These are phyloP conservation scores for Xestia ashworthii DNA, from an alignment of 2,888 invertebrate species.

Conservation along the genomic window DNA sequence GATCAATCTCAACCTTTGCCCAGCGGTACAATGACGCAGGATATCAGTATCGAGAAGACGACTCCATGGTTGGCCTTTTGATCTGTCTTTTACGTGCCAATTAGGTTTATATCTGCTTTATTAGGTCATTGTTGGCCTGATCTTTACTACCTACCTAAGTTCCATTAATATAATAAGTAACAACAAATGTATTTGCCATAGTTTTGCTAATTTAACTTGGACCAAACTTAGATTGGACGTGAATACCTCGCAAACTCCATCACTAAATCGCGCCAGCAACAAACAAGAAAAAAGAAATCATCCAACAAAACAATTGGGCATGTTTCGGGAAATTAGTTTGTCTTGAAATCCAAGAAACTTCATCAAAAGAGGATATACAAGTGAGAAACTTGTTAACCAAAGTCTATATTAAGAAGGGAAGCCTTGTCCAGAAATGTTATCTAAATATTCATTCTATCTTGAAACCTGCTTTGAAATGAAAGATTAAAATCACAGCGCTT, in stretches of 20 bases:
- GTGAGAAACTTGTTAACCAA: constrained; percentile 40
- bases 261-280: constrained; percentile 32
- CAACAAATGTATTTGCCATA: background rate
- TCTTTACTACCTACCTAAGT: background rate
- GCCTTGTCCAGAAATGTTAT: background rate
- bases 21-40: too few species aligned
- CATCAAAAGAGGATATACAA: constrained; percentile 48
- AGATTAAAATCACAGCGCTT: constrained; percentile 12
- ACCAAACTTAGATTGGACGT: constrained; percentile 24
- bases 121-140: background rate
- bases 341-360: constrained; percentile 41
- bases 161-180: background rate
- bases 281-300: constrained; percentile 51
- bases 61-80: background rate
- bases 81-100: background rate
- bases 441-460: background rate
- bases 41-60: background rate
- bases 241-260: constrained; percentile 24
- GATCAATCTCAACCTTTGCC: too few species aligned
- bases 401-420: constrained; percentile 33
- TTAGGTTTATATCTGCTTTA: background rate
- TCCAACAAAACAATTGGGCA: constrained; percentile 34
- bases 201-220: constrained; percentile 14
- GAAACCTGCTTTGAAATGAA: constrained; percentile 11
- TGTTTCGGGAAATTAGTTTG: constrained; percentile 49